A percentile compares a stretch with the other conserved stretches of the same genome.
These are phyloP conservation scores for Tenualosa ilisha DNA, from an alignment of 2,797 vertebrate species.

Conservation along the genomic window DNA sequence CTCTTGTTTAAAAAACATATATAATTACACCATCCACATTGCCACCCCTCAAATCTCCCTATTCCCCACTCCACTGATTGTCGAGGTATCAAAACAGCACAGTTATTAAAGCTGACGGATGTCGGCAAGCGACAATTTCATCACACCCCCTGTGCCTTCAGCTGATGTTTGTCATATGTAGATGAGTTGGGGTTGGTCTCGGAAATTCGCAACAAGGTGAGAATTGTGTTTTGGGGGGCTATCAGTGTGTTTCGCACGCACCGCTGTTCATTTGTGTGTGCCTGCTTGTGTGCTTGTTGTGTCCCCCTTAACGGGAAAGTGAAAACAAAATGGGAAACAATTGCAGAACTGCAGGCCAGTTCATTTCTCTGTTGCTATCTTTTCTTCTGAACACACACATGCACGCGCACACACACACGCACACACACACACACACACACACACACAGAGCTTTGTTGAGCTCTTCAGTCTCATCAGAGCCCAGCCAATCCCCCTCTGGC, in stretches of 20 bases:
- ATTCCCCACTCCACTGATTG: background rate
- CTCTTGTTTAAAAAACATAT: background rate
- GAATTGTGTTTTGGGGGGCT: background rate
- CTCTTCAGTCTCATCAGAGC: conserved; percentile 1
- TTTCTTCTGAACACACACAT: background rate
- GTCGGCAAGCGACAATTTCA: background rate
- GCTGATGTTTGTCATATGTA: background rate
- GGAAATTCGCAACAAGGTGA: background rate
- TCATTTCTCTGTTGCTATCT: background rate
- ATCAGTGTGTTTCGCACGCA: background rate
- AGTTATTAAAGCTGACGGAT: conserved; percentile 18
- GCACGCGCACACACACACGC: background rate
- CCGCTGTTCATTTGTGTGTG: background rate
- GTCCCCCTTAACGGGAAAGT: background rate
- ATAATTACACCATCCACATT: background rate
- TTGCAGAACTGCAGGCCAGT: background rate
- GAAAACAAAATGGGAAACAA: background rate
- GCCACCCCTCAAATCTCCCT: background rate
- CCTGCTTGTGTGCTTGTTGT: background rate
- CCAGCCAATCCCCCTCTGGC: background rate
- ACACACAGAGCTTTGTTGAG: background rate
- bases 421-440: background rate
- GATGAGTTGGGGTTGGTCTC: background rate
- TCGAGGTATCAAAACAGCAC: background rate
- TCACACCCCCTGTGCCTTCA: background rate